Evolutionary conservation across 2,797 vertebrate species (phyloP).

Genomic region (Myotis planiceps): DNA sequence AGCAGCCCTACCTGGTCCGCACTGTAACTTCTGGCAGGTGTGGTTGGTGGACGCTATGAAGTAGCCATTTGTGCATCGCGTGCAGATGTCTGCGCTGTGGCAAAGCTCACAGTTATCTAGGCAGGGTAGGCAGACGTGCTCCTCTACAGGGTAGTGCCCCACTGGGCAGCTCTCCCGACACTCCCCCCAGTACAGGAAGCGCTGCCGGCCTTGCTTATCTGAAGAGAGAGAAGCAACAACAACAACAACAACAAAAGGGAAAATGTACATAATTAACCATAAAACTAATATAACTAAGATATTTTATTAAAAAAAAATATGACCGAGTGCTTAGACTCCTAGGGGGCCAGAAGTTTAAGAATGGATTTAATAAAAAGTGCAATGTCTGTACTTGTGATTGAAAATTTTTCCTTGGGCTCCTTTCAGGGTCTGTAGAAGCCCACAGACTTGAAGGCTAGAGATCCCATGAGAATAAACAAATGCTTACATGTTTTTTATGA

Average conservation of each 20-base stretch:
- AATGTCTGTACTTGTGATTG: constrained; percentile 22
- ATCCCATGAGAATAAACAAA: background rate
- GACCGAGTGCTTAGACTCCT: constrained; percentile 17
- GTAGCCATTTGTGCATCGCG: constrained; percentile 87
- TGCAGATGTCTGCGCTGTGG: constrained; percentile 83
- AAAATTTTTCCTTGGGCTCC: constrained; percentile 37
- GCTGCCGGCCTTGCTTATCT: constrained; percentile 88
- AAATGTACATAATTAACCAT: constrained; percentile 5
- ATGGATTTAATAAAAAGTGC: constrained; percentile 49
- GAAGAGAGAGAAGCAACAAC: constrained; percentile 1
- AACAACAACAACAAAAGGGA: background rate
- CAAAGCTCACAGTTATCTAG: constrained; percentile 90
- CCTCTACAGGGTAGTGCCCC: constrained; percentile 86
- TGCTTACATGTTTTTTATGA: background rate
- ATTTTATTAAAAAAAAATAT: constrained; percentile 8
- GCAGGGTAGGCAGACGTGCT: constrained; percentile 88
- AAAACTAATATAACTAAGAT: background rate
- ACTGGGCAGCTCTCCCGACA: constrained; percentile 91
- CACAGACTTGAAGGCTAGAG: background rate
- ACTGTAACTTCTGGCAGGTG: constrained; percentile 88
- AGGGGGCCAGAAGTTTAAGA: background rate
- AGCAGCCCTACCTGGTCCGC: constrained; percentile 88
- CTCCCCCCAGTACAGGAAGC: constrained; percentile 88
- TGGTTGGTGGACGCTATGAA: constrained; percentile 80
- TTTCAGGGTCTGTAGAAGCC: background rate